phyloP scores from a whole-genome alignment of 2,888 invertebrate genomes.

The Heliconius ismenius region DNA sequence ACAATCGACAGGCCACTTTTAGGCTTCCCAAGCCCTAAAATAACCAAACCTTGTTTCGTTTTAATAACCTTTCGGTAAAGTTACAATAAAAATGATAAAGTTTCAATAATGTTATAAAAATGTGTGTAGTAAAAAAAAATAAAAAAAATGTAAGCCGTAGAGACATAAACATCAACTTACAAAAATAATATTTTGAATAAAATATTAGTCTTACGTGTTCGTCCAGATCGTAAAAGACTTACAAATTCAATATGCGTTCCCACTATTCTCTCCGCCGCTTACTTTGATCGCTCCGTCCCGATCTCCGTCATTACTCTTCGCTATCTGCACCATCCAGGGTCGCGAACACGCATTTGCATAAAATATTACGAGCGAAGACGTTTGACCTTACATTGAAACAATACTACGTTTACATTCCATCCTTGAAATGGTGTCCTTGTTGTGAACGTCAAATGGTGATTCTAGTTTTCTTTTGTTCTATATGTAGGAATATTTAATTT shows the following conservation, averaged over 20 bases:
- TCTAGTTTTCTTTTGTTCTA: constrained; percentile 7
- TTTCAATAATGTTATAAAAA: background rate
- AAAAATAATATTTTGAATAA: background rate
- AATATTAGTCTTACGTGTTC: background rate
- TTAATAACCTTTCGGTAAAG: background rate
- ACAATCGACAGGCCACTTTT: background rate
- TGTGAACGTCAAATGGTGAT: constrained; percentile 19
- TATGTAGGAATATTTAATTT: background rate
- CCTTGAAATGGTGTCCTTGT: constrained; percentile 40
- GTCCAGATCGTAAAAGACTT: background rate
- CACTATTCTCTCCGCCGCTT: constrained; percentile 17
- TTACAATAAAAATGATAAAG: background rate
- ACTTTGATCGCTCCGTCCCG: constrained; percentile 23
- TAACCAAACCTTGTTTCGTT: background rate
- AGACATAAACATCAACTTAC: background rate
- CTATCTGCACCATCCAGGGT: constrained; percentile 38
- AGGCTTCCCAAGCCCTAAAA: background rate
- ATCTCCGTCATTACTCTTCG: constrained; percentile 38
- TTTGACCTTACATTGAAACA: constrained; percentile 43
- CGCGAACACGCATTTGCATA: constrained; percentile 39
- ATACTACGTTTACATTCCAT: constrained; percentile 31
- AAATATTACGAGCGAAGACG: constrained; percentile 39
- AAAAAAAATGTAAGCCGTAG: background rate
- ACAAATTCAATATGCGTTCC: constrained; percentile 22
- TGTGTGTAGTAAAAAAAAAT: too few relatives aligned